Percentiles rank a stretch among this genome's conserved stretches.
Conservation (phyloP, 2,888 invertebrate genomes). For the Leptogaster cylindrica region DNA sequence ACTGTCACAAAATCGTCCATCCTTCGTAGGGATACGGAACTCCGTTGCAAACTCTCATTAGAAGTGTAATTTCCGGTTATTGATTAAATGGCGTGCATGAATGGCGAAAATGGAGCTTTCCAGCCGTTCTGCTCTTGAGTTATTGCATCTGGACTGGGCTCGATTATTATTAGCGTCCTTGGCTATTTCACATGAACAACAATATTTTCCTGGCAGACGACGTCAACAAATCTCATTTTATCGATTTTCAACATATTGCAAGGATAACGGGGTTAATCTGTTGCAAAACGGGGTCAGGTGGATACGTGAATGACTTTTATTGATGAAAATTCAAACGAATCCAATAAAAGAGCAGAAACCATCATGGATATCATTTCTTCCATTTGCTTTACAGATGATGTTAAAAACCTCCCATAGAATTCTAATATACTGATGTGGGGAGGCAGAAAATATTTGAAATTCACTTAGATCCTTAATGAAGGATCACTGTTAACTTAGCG, state of each 20-base stretch:
- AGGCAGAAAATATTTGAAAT: too few relatives aligned
- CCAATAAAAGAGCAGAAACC: too few relatives aligned
- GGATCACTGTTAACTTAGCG: too few relatives aligned
- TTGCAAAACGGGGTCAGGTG: slow-evolving; percentile 19
- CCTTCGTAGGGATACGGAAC: background rate
- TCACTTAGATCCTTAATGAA: too few relatives aligned
- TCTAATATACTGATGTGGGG: too few relatives aligned
- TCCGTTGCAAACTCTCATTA: slow-evolving; percentile 24
- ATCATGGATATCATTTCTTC: too few relatives aligned
- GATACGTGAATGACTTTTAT: too few relatives aligned
- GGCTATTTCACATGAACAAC: slow-evolving; percentile 23
- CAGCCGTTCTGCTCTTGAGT: slow-evolving; percentile 28
- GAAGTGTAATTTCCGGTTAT: slow-evolving; percentile 28
- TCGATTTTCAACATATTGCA: slow-evolving; percentile 34
- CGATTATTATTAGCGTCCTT: slow-evolving; percentile 3
- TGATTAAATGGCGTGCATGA: slow-evolving; percentile 31
- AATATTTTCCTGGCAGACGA: slow-evolving; percentile 8
- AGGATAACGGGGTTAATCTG: slow-evolving; percentile 14
- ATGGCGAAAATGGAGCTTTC: slow-evolving; percentile 1
- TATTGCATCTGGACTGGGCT: slow-evolving; percentile 10
- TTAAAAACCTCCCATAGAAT: too few relatives aligned
- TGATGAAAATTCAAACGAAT: too few relatives aligned
- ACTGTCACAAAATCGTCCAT: too few relatives aligned
- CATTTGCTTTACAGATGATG: too few relatives aligned
- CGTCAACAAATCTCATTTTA: slow-evolving; percentile 15